Conservation (phyloP, 2,113 vertebrate genomes). For the Eulemur macaco region DNA sequence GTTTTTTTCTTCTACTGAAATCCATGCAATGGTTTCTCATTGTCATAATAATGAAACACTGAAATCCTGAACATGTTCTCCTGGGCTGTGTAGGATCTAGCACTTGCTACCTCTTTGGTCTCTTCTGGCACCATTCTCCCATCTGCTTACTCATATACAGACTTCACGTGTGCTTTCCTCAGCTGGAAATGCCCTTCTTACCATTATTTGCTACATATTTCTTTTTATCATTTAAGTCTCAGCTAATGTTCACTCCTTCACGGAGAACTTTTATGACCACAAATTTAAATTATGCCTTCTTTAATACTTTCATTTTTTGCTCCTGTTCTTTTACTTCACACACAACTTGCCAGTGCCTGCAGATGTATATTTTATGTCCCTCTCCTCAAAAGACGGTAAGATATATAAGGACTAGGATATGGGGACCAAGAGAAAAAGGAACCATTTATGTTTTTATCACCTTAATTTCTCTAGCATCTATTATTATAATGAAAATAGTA, state of each 20-base stretch:
- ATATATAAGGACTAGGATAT: neutral
- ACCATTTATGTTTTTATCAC: neutral
- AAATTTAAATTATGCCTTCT: neutral
- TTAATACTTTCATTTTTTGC: neutral
- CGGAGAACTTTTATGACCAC: neutral
- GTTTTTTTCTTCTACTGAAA: neutral
- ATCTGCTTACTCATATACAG: neutral
- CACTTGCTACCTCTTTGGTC: neutral
- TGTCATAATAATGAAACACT: neutral
- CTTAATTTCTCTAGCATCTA: neutral
- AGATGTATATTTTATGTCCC: neutral
- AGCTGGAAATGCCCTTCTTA: neutral
- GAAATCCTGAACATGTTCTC: neutral
- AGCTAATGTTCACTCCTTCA: neutral
- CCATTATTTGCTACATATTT: neutral
- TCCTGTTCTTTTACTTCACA: neutral
- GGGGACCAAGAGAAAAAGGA: neutral
- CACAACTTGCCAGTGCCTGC: neutral
- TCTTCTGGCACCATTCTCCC: neutral
- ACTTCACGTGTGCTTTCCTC: neutral
- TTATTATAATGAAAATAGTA: neutral
- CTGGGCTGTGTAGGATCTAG: rapidly evolving
- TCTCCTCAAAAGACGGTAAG: neutral
- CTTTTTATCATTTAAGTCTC: neutral
- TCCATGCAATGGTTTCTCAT: neutral